Conservation (phyloP, 2,888 invertebrate species). For the Erebia aethiops region DNA sequence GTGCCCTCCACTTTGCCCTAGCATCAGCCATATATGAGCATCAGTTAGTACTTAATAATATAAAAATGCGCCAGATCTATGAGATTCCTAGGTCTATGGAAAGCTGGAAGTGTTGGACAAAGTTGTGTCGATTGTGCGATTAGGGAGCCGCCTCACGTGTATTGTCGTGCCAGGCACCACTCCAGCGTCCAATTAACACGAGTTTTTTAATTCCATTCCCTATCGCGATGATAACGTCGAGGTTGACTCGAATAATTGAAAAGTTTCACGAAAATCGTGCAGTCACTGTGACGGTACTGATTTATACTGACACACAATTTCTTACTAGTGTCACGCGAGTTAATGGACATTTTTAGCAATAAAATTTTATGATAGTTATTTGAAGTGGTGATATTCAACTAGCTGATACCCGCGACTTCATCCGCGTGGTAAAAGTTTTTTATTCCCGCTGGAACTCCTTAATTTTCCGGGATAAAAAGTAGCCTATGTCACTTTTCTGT, state of each 20-base stretch:
- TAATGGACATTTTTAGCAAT: not conserved
- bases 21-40: too few species aligned
- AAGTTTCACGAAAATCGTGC: constrained; percentile 36
- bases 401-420: too few species aligned
- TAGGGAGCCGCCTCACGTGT: constrained; percentile 49
- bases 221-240: constrained; percentile 33
- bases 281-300: constrained; percentile 32
- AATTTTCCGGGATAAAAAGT: too few species aligned
- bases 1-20: too few species aligned
- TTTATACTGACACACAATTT: constrained; percentile 17
- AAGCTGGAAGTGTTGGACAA: constrained; percentile 50
- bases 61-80: constrained; percentile 23
- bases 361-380: not conserved
- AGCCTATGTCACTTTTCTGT: too few species aligned
- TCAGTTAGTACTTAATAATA: not conserved
- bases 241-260: constrained; percentile 38
- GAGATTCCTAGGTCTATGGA: constrained; percentile 35
- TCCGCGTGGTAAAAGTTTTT: too few species aligned
- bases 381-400: not conserved
- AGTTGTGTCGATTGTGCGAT: constrained; percentile 67
- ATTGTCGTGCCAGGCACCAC: constrained; percentile 62
- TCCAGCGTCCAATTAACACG: constrained; percentile 57
- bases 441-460: too few species aligned
- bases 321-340: constrained; percentile 29
- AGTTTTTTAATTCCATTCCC: constrained; percentile 41